These are phyloP conservation scores for Calephelis perditalis DNA, from an alignment of 2,888 invertebrate genomes.

Conservation along the genomic window DNA sequence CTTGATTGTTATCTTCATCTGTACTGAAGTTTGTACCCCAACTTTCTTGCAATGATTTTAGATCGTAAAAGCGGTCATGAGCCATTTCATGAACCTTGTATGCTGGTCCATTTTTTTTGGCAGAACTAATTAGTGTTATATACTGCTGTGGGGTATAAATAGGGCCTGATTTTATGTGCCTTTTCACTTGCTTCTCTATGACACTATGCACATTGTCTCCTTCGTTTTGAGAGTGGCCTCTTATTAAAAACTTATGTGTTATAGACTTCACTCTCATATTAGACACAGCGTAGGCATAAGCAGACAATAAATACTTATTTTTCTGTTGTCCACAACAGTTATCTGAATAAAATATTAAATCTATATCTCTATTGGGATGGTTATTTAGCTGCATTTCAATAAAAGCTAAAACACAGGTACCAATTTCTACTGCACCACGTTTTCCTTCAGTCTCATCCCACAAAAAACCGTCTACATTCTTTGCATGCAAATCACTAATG, in stretches of 20 bases:
- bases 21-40: constrained; percentile 27
- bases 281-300: constrained; percentile 15
- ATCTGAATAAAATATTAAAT: constrained; percentile 18
- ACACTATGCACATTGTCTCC: constrained; percentile 20
- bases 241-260: constrained; percentile 20
- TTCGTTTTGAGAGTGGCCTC: constrained; percentile 21
- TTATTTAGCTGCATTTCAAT: no score
- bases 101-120: no score
- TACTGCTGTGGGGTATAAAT: no score
- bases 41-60: constrained; percentile 29
- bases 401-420: no score
- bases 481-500: constrained; percentile 23
- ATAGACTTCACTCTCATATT: constrained; percentile 16
- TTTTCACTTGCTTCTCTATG: constrained; percentile 19
- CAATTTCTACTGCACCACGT: no score
- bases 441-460: constrained; percentile 22
- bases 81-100: no score
- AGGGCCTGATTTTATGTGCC: constrained; percentile 15
- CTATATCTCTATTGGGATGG: constrained; percentile 3
- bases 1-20: background rate
- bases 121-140: no score
- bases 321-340: constrained; percentile 19
- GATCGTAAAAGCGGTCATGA: constrained; percentile 20
- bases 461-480: constrained; percentile 25
- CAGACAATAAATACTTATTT: constrained; percentile 18